Base-by-base conservation (phyloP, 2,113 vertebrate genomes). In the Formicarius rufipectus region DNA sequence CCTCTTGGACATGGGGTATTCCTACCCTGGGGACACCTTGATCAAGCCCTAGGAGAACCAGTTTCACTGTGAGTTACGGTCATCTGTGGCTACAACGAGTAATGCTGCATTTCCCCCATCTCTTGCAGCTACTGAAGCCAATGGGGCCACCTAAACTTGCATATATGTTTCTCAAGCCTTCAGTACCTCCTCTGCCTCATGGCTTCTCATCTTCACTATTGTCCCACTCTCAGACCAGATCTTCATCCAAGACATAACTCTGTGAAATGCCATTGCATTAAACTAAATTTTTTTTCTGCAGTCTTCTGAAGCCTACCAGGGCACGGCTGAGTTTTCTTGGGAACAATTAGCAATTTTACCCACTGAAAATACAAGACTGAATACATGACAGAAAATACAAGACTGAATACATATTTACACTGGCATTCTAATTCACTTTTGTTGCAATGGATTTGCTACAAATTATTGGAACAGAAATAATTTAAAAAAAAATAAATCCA, bases 1-100 rank as follows among this genome's bases (percentile, higher is more conserved):
- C 52, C 25, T 22, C 37, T 53, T 0, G 2, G 15, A 40, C 27
- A 25, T 0, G 0, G 13, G 13, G 11, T 2, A 1, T 9, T 72
- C 11, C 25, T 39, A 4, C 17, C 8, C 24, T 6, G 0, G 20
- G 9, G 12, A 17, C 14, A 11, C 3, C 27, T 31, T 35, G 23
- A 14, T 50, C 11, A 45, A 15, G 17, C 27, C 28, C 33, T 40
- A 30, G 35, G 25, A 90, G 1, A 64, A 1, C 6, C 28, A 50
- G 12, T 22, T 31, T 37, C 37, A 40, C 12, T 3, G 1, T 18
- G 56, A 67, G 24, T 3, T 33, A 5, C 0, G 0, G 10, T 11
- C 1, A 9, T 6, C 37, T 47, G 11, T 1, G 18, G 55, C 31
- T 62, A 47, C 74, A 27, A 33, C 18, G 12, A 74, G 17, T 24